Evolutionary conservation across 2,113 vertebrate species (phyloP), one percentile per base, ranked within the genome.

Genomic region (Struthidea cinerea): DNA sequence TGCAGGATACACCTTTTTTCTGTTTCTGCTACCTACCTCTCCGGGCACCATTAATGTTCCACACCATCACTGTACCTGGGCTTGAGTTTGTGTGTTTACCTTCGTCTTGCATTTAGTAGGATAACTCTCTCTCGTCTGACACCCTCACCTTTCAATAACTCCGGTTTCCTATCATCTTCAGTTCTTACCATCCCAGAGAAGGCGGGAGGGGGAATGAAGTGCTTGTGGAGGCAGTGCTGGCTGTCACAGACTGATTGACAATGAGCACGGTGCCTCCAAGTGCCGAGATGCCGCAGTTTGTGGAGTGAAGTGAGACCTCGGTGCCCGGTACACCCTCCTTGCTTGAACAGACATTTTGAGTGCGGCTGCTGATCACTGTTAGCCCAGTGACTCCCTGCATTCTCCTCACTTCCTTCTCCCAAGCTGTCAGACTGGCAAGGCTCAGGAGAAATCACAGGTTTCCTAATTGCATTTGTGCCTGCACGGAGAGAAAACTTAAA

Each of bases 381-480:
- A 95, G 90, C 91, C 75, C 95, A 84, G 69, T 50, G 75, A 89
- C 57, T 84, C 88, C 75, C 84, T 93, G 74, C 84, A 73, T 94
- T 78, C 80, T 93, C 89, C 69, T 95, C 90, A 70, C 75, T 95
- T 94, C 77, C 59, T 90, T 91, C 88, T 97, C 90, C 86, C 95
- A 96, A 80, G 85, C 95, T 97, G 91, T 95, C 94, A 95, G 80
- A 93, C 80, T 96, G 94, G 94, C 78, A 96, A 78, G 64, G 82
- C 94, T 92, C 83, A 95, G 90, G 93, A 96, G 89, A 94, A 97
- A 96, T 92, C 94, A 95, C 88, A 96, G 89, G 92, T 97, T 97
- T 97, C 84, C 94, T 94, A 95, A 97, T 89, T 94, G 94, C 88
- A 78, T 93, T 95, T 97, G 87, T 93, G 77, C 85, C 65, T 79